Evolutionary conservation across 2,888 invertebrate genomes (phyloP).

Genomic region (Electrophaes corylata): DNA sequence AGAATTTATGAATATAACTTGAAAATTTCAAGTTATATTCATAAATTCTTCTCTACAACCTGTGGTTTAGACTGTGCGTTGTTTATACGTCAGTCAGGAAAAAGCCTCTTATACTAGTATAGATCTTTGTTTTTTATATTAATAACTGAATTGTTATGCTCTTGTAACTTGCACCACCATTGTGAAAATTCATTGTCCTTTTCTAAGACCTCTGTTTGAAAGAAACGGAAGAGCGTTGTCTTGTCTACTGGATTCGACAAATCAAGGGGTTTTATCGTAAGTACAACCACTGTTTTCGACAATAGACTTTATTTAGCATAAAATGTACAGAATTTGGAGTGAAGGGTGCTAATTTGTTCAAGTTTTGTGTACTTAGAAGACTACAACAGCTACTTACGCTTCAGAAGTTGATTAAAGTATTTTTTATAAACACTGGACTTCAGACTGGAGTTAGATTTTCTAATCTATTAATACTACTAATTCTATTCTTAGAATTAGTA

Average conservation of each 20-base stretch:
- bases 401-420: conserved; percentile 5
- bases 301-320: conserved; percentile 75
- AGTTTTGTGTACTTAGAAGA: background rate
- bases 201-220: conserved; percentile 58
- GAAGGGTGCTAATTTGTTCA: conserved; percentile 51
- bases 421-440: too few relatives aligned
- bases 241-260: conserved; percentile 69
- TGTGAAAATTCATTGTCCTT: conserved; percentile 51
- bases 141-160: background rate
- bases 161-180: conserved; percentile 42
- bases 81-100: too few relatives aligned
- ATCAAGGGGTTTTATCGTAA: conserved; percentile 61
- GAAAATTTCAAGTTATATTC: too few relatives aligned
- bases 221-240: conserved; percentile 75
- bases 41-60: too few relatives aligned
- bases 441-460: too few relatives aligned
- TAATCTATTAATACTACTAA: too few relatives aligned
- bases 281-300: conserved; percentile 62
- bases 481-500: too few relatives aligned
- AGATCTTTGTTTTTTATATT: background rate
- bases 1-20: too few relatives aligned
- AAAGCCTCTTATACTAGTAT: too few relatives aligned
- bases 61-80: too few relatives aligned
- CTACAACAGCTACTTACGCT: background rate
- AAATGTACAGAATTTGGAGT: conserved; percentile 53